Base-by-base conservation (phyloP, 1,140 invertebrate species). In the Eufriesea mexicana region DNA sequence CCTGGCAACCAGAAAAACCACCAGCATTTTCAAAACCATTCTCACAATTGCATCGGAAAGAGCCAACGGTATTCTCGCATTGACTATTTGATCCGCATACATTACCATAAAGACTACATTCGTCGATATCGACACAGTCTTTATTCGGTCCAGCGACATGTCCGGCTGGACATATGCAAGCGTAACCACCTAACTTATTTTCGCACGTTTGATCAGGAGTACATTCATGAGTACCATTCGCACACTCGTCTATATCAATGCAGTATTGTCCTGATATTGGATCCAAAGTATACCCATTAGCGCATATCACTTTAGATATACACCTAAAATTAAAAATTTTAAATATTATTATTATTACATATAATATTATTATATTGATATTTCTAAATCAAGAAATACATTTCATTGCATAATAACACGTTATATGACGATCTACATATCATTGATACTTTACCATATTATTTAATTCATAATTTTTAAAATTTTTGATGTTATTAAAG, bases 171-270 rank as follows among this genome's bases (percentile, higher is more conserved):
- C 98, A 98, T 55, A 95, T 93, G 88, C 97, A 98, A 0, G 96
- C 94, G 89, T 97, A 98, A 5, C 96, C 96, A 20, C 97, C 97
- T 5, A 94, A 94, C 8, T 96, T 94, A 92, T 98, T 98, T 66
- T 96, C 95, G 89, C 98, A 98, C 2, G 95, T 94, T 91, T 98
- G 97, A n/a, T 95, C 94, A 0, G 94, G 91, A 0, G 94, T 95
- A 89, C 97, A 98, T 86, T 95, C 95, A 74, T 97, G 96, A 6
- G 94, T 95, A 0, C 95, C 95, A 10, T 95, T 95, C 0, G 93
- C 90, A 86, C 97, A 98, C 90, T 98, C 97, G 89, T 97, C 95
- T 14, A 97, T 94, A 90, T 97, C 96, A 2, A 96, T 86, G 82
- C 96, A 96, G 28, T 85, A 83, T n/a, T 86, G 85, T 8, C 86